Percentiles rank a stretch among this genome's conserved stretches.
These are phyloP conservation scores for Hydra vulgaris DNA, from an alignment of 30 jellyfish, hydroid and myxozoan species.

Conservation along the genomic window DNA sequence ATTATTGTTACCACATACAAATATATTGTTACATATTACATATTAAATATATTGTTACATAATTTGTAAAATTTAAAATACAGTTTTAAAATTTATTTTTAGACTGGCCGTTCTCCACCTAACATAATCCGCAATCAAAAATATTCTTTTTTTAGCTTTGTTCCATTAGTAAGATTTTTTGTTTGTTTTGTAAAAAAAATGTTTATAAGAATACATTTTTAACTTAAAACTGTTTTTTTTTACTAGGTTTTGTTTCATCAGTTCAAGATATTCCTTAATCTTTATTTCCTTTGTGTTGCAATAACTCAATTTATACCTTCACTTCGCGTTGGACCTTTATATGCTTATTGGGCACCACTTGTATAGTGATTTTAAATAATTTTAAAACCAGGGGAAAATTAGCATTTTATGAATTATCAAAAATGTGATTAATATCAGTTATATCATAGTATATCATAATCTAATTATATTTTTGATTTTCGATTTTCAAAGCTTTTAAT, in stretches of 20 bases:
- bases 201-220: background rate
- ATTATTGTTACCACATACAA: too few relatives aligned
- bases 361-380: slow-evolving; percentile 34
- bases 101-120: slow-evolving; percentile 56
- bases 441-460: background rate
- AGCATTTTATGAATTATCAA: too few relatives aligned
- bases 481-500: too few relatives aligned
- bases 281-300: slow-evolving; percentile 83
- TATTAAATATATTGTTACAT: too few relatives aligned
- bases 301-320: slow-evolving; percentile 79
- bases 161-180: slow-evolving; percentile 92
- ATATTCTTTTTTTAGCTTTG: slow-evolving; percentile 56
- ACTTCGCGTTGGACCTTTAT: slow-evolving; percentile 83
- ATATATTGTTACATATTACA: too few relatives aligned
- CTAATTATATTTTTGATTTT: too few relatives aligned
- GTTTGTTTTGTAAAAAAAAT: too few relatives aligned
- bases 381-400: too few relatives aligned
- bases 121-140: slow-evolving; percentile 84
- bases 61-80: too few relatives aligned
- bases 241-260: slow-evolving; percentile 81
- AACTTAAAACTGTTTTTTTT: background rate
- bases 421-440: background rate
- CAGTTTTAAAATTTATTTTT: slow-evolving; percentile 28
- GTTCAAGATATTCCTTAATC: slow-evolving; percentile 72
- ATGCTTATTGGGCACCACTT: slow-evolving; percentile 97